Percentiles rank a stretch among this genome's conserved stretches.
These are phyloP conservation scores for Anthonomus grandis DNA, from an alignment of 1,140 invertebrate species.

Conservation along the genomic window DNA sequence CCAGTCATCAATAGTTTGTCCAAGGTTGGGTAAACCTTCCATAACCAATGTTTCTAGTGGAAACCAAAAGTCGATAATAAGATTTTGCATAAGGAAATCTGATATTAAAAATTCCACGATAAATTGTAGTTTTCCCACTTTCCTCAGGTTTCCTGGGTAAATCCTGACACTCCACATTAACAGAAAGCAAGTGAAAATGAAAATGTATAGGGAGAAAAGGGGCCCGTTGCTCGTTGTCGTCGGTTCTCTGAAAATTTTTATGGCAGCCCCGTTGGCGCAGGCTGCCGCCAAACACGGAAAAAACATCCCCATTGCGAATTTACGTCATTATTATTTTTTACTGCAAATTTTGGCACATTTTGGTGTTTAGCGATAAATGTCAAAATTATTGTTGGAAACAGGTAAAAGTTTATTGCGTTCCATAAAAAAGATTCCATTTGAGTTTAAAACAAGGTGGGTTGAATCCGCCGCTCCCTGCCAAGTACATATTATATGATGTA, in stretches of 20 bases:
- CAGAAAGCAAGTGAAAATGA: conserved; percentile 33
- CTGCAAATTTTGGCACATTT: no score
- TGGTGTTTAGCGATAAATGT: no score
- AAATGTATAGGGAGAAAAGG: conserved; percentile 35
- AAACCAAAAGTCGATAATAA: conserved; percentile 42
- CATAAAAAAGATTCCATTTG: no score
- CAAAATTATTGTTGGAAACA: no score
- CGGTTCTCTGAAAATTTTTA: conserved; percentile 35
- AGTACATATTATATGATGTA: no score
- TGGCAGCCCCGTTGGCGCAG: conserved; percentile 25
- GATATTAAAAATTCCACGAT: conserved; percentile 36
- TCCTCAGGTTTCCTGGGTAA: conserved; percentile 34
- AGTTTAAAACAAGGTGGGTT: no score
- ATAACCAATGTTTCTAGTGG: conserved; percentile 34
- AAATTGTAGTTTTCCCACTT: conserved; percentile 24
- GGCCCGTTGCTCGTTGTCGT: conserved; percentile 34
- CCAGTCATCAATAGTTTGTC: conserved; percentile 26
- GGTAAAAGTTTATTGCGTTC: no score
- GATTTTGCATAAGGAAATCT: conserved; percentile 36
- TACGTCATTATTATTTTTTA: no score
- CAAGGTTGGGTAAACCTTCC: conserved; percentile 27
- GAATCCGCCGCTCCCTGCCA: no score
- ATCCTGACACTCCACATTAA: conserved; percentile 35
- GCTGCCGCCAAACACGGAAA: conserved; percentile 32
- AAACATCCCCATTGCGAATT: conserved; percentile 39